A percentile compares a stretch with the other conserved stretches of the same genome.
Conservation (phyloP, 2,888 invertebrate genomes). For the Zonitis immaculata region DNA sequence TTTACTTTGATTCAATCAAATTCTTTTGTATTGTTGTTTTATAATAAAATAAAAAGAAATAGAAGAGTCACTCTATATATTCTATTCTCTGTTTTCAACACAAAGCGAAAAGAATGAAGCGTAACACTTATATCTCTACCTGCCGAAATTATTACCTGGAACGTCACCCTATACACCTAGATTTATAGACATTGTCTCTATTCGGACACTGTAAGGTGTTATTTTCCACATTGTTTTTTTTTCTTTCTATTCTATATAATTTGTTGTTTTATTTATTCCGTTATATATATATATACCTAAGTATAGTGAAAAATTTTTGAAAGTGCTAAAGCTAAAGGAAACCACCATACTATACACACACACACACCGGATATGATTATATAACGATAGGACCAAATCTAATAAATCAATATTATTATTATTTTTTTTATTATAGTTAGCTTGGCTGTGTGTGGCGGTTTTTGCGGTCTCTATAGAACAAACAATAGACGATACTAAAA, state of each 20-base stretch:
- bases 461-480: not conserved
- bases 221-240: constrained; percentile 3
- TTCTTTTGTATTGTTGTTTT: not conserved
- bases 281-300: too few relatives aligned
- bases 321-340: not conserved
- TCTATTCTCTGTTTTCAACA: constrained; percentile 9
- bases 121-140: constrained; percentile 16
- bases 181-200: constrained; percentile 9
- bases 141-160: constrained; percentile 20
- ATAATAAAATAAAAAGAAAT: not conserved
- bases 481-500: not conserved
- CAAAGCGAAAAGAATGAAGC: constrained; percentile 16
- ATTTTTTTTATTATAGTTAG: not conserved
- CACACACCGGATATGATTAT: not conserved
- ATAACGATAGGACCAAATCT: not conserved
- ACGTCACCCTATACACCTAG: not conserved
- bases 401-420: not conserved
- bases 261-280: too few relatives aligned
- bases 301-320: not conserved
- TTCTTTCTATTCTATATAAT: not conserved
- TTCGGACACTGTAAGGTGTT: constrained; percentile 6
- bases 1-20: not conserved
- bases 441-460: not conserved
- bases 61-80: constrained; percentile 8
- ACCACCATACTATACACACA: too few relatives aligned